A percentile compares a stretch with the other conserved stretches of the same genome.
phyloP scores from a whole-genome alignment of 1,140 invertebrate species.

The Galendromus occidentalis region DNA sequence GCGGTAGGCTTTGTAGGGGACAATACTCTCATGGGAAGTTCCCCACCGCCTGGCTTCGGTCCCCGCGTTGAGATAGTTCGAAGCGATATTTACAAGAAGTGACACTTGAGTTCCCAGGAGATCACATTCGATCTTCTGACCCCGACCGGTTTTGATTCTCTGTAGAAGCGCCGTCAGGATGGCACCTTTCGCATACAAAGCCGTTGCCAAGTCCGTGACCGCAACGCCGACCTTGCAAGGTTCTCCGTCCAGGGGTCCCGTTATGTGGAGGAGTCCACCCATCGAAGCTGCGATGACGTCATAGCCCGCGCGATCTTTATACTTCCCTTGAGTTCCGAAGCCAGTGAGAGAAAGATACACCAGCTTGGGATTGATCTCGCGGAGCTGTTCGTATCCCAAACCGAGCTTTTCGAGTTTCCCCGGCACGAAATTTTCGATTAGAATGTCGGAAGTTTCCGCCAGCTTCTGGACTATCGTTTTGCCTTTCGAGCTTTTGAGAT shows the following conservation, averaged over 20 bases:
- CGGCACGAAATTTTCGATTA: constrained; percentile 86
- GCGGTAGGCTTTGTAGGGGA: constrained; percentile 72
- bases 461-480: constrained; percentile 46
- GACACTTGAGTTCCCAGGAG: constrained; percentile 78
- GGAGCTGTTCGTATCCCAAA: constrained; percentile 56
- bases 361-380: constrained; percentile 46
- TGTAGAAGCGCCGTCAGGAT: constrained; percentile 74
- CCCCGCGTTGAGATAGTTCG: constrained; percentile 70
- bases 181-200: constrained; percentile 81
- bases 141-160: constrained; percentile 48
- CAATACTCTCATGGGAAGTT: constrained; percentile 78
- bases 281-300: constrained; percentile 84
- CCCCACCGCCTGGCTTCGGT: constrained; percentile 53
- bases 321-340: constrained; percentile 68
- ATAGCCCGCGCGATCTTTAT: constrained; percentile 63
- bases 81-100: constrained; percentile 65
- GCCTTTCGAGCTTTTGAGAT: constrained; percentile 53
- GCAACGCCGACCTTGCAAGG: constrained; percentile 84
- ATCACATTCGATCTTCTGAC: constrained; percentile 83
- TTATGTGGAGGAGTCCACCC: constrained; percentile 71
- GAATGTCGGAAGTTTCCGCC: constrained; percentile 53
- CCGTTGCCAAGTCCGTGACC: constrained; percentile 76
- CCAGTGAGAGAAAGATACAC: constrained; percentile 85
- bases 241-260: constrained; percentile 55
- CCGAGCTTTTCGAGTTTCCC: constrained; percentile 57